Evolutionary conservation across 2,113 vertebrate genomes (phyloP).

Genomic region (Chitala chitala): DNA sequence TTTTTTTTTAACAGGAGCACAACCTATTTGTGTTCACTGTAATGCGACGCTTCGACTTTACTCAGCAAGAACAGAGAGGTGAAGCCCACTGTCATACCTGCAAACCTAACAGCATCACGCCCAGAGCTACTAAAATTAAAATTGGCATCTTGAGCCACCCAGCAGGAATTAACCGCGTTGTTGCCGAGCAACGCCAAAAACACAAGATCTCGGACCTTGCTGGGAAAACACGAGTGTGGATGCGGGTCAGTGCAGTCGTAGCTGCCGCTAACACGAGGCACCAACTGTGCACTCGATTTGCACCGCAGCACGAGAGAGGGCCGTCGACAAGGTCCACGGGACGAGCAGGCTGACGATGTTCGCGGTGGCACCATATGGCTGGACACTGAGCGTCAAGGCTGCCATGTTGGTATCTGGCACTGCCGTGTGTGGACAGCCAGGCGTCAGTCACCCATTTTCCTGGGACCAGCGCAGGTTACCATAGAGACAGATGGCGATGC

Average conservation of each 20-base stretch:
- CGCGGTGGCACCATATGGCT: constrained; percentile 72
- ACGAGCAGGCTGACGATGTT: constrained; percentile 49
- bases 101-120: not conserved
- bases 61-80: not conserved
- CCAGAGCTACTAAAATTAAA: not conserved
- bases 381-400: constrained; percentile 69
- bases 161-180: too few species aligned
- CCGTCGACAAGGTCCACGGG: constrained; percentile 38
- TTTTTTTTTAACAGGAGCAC: constrained; percentile 12
- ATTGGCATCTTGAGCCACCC: not conserved
- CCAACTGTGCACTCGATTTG: too few species aligned
- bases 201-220: too few species aligned
- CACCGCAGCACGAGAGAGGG: constrained; percentile 1
- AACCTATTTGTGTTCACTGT: not conserved
- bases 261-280: too few species aligned
- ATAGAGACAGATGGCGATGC: constrained; percentile 64
- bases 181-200: too few species aligned
- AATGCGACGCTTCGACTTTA: too few species aligned
- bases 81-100: not conserved
- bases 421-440: constrained; percentile 66
- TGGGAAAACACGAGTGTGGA: too few species aligned
- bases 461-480: constrained; percentile 67
- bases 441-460: constrained; percentile 65
- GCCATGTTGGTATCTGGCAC: constrained; percentile 57
- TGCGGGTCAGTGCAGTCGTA: too few species aligned